Evolutionary conservation across 1,140 invertebrate species (phyloP).

Genomic region (Tyrophagus putrescentiae): DNA sequence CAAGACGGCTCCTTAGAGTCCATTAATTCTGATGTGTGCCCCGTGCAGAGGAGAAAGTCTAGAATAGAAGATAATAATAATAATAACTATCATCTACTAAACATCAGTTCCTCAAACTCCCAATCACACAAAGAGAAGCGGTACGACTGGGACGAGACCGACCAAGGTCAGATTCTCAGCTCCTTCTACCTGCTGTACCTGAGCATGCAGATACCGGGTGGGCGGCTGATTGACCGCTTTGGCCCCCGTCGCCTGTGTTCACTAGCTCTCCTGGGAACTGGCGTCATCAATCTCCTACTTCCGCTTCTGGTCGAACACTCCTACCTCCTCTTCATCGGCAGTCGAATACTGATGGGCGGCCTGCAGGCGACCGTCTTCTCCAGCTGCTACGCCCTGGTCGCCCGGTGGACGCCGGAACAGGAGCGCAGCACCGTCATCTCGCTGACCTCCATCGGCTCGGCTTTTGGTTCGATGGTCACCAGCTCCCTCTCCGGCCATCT

Average conservation of each 20-base stretch:
- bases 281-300: slow-evolving; percentile 51
- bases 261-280: slow-evolving; percentile 57
- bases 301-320: slow-evolving; percentile 1
- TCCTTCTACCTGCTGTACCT: slow-evolving; percentile 19
- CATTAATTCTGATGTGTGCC: slow-evolving; percentile 7
- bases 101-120: not conserved
- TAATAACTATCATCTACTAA: not conserved
- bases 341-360: slow-evolving; percentile 13
- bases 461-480: slow-evolving; percentile 15
- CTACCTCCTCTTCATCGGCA: not conserved
- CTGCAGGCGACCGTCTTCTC: slow-evolving; percentile 20
- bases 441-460: slow-evolving; percentile 10
- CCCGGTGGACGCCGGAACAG: slow-evolving; percentile 6
- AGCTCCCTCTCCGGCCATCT: not conserved
- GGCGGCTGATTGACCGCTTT: slow-evolving; percentile 18
- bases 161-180: slow-evolving; percentile 9
- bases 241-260: slow-evolving; percentile 40
- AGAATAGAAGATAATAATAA: too few relatives aligned
- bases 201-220: slow-evolving; percentile 15
- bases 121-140: not conserved
- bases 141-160: slow-evolving; percentile 17
- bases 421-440: slow-evolving; percentile 1
- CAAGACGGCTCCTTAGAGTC: too few relatives aligned
- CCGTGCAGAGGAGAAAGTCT: too few relatives aligned
- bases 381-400: slow-evolving; percentile 17